Evolutionary conservation across 2,888 invertebrate genomes (phyloP).

Genomic region (Sarcophaga subvicina): DNA sequence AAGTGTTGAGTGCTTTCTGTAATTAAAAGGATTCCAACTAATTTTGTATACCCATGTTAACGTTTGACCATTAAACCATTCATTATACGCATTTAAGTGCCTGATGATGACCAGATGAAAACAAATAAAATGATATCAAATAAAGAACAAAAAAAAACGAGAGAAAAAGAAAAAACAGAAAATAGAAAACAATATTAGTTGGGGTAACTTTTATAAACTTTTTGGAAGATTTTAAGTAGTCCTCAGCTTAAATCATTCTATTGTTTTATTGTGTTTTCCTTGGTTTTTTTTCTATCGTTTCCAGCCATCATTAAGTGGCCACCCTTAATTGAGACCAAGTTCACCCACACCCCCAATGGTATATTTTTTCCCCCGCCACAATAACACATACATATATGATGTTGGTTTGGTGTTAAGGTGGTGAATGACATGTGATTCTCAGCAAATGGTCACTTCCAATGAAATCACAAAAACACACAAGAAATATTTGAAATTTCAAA

Average conservation of each 20-base stretch:
- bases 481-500: slow-evolving; percentile 55
- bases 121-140: slow-evolving; percentile 56
- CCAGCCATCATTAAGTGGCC: slow-evolving; percentile 53
- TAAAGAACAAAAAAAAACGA: not conserved
- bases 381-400: not conserved
- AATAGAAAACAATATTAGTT: slow-evolving; percentile 19
- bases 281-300: not conserved
- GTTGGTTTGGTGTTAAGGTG: slow-evolving; percentile 55
- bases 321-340: slow-evolving; percentile 26
- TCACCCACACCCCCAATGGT: slow-evolving; percentile 21
- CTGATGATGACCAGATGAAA: slow-evolving; percentile 73
- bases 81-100: slow-evolving; percentile 77
- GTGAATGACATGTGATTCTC: slow-evolving; percentile 66
- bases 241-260: slow-evolving; percentile 48
- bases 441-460: slow-evolving; percentile 68
- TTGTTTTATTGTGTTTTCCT: slow-evolving; percentile 37
- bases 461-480: slow-evolving; percentile 59
- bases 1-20: slow-evolving; percentile 80
- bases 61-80: slow-evolving; percentile 80
- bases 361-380: not conserved
- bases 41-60: slow-evolving; percentile 73
- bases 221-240: slow-evolving; percentile 8
- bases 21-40: slow-evolving; percentile 81
- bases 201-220: slow-evolving; percentile 37
- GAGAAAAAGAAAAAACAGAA: not conserved